Conservation (phyloP, 2,797 vertebrate genomes). For the Sorex maritimensis region DNA sequence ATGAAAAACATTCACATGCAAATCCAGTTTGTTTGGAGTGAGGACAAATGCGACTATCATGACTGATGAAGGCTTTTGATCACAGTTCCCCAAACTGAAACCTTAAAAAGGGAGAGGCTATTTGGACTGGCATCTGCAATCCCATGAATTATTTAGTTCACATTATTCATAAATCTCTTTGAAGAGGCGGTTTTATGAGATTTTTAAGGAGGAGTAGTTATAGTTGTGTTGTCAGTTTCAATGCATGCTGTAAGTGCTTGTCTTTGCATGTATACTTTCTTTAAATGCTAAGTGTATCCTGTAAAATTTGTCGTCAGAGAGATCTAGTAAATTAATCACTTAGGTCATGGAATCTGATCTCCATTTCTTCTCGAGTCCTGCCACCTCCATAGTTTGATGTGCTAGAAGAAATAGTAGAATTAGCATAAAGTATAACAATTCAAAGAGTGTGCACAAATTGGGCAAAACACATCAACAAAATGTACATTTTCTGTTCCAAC, state of each 20-base stretch:
- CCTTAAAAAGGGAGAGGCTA: constrained; percentile 90
- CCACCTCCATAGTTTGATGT: background rate
- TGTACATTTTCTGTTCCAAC: background rate
- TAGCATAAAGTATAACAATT: background rate
- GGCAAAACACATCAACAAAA: background rate
- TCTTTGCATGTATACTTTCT: constrained; percentile 70
- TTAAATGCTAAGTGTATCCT: constrained; percentile 66
- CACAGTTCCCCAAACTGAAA: constrained; percentile 90
- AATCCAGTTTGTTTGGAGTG: constrained; percentile 93
- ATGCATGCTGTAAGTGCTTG: constrained; percentile 70
- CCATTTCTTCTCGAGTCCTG: background rate
- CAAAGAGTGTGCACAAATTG: background rate
- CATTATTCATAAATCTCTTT: constrained; percentile 91
- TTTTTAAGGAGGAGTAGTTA: constrained; percentile 86
- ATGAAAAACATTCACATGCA: constrained; percentile 94
- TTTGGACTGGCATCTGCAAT: constrained; percentile 91
- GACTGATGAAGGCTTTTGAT: constrained; percentile 94
- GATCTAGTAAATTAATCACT: constrained; percentile 23
- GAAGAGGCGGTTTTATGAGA: constrained; percentile 88
- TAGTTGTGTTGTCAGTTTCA: constrained; percentile 83
- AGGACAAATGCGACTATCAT: constrained; percentile 92
- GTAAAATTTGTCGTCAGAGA: background rate
- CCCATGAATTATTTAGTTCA: constrained; percentile 91
- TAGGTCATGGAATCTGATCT: constrained; percentile 20
- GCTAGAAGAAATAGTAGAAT: background rate